Base-by-base conservation (phyloP, 2,797 vertebrate species). In the Falco berigora region DNA sequence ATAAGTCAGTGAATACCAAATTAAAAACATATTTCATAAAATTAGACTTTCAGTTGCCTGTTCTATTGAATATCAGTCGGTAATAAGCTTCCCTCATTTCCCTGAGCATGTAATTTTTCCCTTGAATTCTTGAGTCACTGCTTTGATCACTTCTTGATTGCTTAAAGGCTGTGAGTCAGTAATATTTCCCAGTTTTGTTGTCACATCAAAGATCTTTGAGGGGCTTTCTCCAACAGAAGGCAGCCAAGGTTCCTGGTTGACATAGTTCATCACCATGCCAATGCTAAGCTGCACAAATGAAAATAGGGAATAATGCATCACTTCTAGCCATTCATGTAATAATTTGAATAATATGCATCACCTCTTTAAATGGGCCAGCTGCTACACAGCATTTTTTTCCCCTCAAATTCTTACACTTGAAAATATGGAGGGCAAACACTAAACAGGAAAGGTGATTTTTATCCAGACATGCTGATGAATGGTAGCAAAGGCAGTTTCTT, bases 201-300 rank as follows among this genome's bases (percentile, higher is more conserved):
- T 95, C 95, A 94, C 90, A 95, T 96, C 95, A 96, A 96, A 96
- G 96, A 93, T 96, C 86, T 96, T 67, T 93, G 69, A 96, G 47
- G 88, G 79, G 71, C 34, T 88, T 97, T 96, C 82, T 93, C 90
- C 49, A 92, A 71, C 50, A 79, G 91, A 96, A 96, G 92, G 75
- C 73, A 93, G 94, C 49, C 92, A 95, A 93, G 62, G 91, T 90
- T 97, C 52, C 64, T 88, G 89, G 94, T 87, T 94, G 90, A 91
- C 94, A 94, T 34, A 86, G 95, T 96, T 97, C 73, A 95, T 95
- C 94, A 92, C 84, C 50, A 61, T 71, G 82, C 69, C 5, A n/a
- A 96, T 93, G 83, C 55, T 87, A 64, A 46, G 88, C 61, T 61
- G 82, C 87, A 87, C 87, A 90, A 80, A 91, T 71, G 90, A 95